These are phyloP conservation scores for Nothobranchius kuhntae DNA, from an alignment of 2,113 vertebrate genomes.

Conservation along the genomic window DNA sequence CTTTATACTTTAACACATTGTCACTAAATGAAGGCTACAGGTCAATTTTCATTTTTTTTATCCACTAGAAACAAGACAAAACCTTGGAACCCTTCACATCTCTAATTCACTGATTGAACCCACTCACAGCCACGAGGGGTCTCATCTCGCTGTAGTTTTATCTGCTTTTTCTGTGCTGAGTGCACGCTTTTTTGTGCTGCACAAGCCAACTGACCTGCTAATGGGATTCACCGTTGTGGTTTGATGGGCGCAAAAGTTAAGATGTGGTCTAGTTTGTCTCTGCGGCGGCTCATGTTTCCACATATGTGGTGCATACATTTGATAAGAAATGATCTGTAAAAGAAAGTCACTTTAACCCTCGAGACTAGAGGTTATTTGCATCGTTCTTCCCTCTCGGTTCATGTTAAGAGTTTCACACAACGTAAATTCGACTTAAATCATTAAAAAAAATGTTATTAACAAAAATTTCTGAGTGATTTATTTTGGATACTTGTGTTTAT, in stretches of 20 bases:
- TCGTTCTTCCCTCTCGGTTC: conserved; percentile 19
- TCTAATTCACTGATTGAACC: conserved; percentile 77
- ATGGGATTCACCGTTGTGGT: conserved; percentile 34
- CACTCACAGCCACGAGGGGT: conserved; percentile 72
- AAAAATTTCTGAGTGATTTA: too few species aligned
- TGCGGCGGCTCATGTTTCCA: background rate
- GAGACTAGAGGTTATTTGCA: conserved; percentile 68
- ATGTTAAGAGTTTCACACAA: too few species aligned
- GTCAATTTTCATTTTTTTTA: conserved; percentile 77
- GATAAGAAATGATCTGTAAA: conserved; percentile 1
- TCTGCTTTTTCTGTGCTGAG: conserved; percentile 57
- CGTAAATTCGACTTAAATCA: too few species aligned
- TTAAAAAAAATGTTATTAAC: too few species aligned
- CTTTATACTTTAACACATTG: conserved; percentile 76
- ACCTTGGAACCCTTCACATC: conserved; percentile 72
- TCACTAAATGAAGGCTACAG: conserved; percentile 74
- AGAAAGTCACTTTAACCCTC: conserved; percentile 23
- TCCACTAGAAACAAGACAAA: conserved; percentile 76
- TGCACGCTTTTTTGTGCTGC: conserved; percentile 52
- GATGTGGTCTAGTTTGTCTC: conserved; percentile 30
- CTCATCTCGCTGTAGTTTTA: conserved; percentile 67
- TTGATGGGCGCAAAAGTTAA: conserved; percentile 20
- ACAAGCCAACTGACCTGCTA: conserved; percentile 28
- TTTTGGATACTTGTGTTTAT: background rate
- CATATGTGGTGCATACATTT: background rate